Percentiles rank a stretch among this genome's conserved stretches.
Conservation (phyloP, 2,797 vertebrate genomes). For the Chrosomus eos region DNA sequence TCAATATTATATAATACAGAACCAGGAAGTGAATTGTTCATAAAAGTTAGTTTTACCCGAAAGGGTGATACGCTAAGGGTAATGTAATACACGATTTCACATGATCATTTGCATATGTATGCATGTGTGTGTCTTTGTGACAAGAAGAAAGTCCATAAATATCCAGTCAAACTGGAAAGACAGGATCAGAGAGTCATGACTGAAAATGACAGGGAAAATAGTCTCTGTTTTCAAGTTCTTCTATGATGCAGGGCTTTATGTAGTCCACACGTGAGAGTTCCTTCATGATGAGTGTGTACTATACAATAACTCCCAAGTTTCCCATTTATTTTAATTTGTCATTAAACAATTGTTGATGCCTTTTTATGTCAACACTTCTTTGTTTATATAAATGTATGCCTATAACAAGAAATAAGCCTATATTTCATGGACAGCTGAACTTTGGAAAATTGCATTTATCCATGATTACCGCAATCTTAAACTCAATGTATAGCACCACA, state of each 20-base stretch:
- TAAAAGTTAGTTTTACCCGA: not conserved
- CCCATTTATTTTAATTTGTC: not conserved
- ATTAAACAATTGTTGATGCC: not conserved
- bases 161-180: slow-evolving; percentile 69
- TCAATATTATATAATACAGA: not conserved
- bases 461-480: not conserved
- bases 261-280: not conserved
- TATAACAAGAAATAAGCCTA: not conserved
- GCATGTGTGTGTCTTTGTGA: slow-evolving; percentile 24
- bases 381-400: not conserved
- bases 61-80: not conserved
- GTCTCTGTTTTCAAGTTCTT: slow-evolving; percentile 38
- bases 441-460: not conserved
- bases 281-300: not conserved
- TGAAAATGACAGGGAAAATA: slow-evolving; percentile 16
- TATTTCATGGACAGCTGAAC: not conserved
- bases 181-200: slow-evolving; percentile 50
- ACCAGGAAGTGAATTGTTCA: not conserved
- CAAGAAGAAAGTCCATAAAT: slow-evolving; percentile 51
- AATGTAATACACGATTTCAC: slow-evolving; percentile 1
- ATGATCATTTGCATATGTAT: slow-evolving; percentile 11
- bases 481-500: not conserved
- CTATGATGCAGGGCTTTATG: slow-evolving; percentile 13
- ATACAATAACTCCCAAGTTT: not conserved
- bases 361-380: not conserved